Conservation (phyloP, 2,113 vertebrate species). For the Gasterosteus aculeatus region DNA sequence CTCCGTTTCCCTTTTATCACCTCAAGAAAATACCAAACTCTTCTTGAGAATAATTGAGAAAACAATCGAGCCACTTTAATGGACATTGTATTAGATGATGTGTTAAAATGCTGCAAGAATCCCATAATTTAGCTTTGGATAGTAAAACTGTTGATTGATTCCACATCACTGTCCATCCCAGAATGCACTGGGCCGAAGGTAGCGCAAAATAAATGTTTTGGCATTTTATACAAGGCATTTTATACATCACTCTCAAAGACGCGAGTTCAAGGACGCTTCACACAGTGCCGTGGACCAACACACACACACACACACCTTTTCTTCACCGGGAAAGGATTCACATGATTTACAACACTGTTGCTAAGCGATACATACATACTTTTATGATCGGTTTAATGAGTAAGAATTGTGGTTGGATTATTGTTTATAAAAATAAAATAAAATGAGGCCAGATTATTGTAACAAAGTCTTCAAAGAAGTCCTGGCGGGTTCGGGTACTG, state of each 20-base stretch:
- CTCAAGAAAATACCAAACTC: too few relatives aligned
- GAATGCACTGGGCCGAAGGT: neutral
- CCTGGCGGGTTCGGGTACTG: neutral
- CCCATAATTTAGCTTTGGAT: neutral
- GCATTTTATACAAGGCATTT: slow-evolving; percentile 14
- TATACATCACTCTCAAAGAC: slow-evolving; percentile 25
- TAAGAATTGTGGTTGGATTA: neutral
- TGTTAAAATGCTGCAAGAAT: neutral
- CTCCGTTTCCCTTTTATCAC: too few relatives aligned
- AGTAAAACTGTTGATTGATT: neutral
- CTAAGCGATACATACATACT: neutral
- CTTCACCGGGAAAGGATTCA: neutral
- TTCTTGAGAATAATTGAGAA: too few relatives aligned
- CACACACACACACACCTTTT: neutral
- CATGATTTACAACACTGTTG: neutral
- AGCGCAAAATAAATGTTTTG: neutral
- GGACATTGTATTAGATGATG: too few relatives aligned
- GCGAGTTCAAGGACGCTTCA: slow-evolving; percentile 44
- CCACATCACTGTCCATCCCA: slow-evolving; percentile 7
- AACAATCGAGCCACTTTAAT: too few relatives aligned
- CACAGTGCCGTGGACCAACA: slow-evolving; percentile 17
- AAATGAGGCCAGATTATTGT: neutral
- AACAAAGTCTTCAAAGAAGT: neutral
- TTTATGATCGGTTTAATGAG: neutral
- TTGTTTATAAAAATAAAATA: neutral